Conservation (phyloP, 2,797 vertebrate species). For the Chrysocyon brachyurus region DNA sequence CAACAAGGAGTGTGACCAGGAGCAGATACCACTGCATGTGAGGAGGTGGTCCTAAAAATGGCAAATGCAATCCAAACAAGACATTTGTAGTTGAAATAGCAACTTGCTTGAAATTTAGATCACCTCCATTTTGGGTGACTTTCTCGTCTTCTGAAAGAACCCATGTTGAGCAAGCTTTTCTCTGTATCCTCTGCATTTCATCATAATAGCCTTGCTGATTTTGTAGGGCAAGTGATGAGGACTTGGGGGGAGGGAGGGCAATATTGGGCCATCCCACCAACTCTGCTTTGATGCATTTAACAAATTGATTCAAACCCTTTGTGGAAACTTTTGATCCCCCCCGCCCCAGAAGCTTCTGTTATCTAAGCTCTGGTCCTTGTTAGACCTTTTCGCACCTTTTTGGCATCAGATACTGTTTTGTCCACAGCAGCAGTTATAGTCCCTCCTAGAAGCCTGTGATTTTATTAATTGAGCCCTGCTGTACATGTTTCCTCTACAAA, state of each 20-base stretch:
- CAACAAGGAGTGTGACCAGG: not conserved
- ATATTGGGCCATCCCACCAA: not conserved
- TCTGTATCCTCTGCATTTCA: not conserved
- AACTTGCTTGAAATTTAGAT: not conserved
- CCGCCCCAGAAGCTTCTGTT: not conserved
- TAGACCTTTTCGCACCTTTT: not conserved
- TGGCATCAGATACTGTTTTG: not conserved
- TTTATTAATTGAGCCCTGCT: not conserved
- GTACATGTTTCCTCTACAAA: not conserved
- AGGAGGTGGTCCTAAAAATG: not conserved
- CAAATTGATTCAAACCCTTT: slow-evolving; percentile 28
- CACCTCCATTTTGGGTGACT: not conserved
- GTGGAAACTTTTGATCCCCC: not conserved
- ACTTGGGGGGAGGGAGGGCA: not conserved
- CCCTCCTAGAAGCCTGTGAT: not conserved
- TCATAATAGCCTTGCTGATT: slow-evolving; percentile 25
- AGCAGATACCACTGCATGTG: not conserved
- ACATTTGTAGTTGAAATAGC: not conserved
- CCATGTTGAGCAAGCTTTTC: not conserved
- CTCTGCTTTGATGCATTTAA: slow-evolving; percentile 43
- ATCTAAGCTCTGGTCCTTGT: not conserved
- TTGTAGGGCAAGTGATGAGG: not conserved
- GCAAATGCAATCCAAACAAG: not conserved
- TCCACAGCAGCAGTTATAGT: not conserved
- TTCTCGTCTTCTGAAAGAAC: not conserved